Evolutionary conservation across 1,140 invertebrate species (phyloP).

Genomic region (Metopolophium dirhodum): DNA sequence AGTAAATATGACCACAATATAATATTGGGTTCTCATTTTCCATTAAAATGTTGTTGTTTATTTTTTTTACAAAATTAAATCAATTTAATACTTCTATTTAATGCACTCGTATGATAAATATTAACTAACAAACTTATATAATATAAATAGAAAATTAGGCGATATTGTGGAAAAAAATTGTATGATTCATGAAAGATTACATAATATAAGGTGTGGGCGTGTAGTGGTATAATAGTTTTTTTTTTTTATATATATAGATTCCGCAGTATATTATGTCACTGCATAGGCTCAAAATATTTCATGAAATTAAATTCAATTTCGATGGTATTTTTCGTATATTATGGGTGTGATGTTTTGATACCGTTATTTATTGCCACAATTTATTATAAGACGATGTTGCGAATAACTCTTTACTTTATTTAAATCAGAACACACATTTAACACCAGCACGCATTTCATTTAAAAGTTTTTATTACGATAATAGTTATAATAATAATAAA

Average conservation of each 20-base stretch:
- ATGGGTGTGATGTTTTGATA: background rate
- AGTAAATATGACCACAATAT: background rate
- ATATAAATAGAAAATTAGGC: background rate
- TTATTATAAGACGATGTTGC: background rate
- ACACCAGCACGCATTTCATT: background rate
- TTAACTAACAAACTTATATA: background rate
- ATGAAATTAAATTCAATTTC: conserved; percentile 2
- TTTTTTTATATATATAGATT: background rate
- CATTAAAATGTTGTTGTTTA: too few species aligned
- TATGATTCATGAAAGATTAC: background rate
- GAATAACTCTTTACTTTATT: background rate
- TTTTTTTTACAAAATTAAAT: too few species aligned
- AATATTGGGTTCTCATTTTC: background rate
- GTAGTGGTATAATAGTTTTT: background rate
- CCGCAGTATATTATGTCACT: background rate
- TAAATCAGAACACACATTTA: background rate
- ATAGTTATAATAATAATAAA: conserved; percentile 17
- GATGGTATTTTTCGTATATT: background rate
- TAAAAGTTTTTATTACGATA: background rate
- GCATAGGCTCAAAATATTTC: background rate
- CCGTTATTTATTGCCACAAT: conserved; percentile 18
- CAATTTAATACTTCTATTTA: too few species aligned
- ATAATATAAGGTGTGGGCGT: too few species aligned
- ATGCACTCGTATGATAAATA: too few species aligned
- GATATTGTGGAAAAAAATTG: background rate